Conservation (phyloP, 1,140 invertebrate species). For the Contarinia nasturtii region DNA sequence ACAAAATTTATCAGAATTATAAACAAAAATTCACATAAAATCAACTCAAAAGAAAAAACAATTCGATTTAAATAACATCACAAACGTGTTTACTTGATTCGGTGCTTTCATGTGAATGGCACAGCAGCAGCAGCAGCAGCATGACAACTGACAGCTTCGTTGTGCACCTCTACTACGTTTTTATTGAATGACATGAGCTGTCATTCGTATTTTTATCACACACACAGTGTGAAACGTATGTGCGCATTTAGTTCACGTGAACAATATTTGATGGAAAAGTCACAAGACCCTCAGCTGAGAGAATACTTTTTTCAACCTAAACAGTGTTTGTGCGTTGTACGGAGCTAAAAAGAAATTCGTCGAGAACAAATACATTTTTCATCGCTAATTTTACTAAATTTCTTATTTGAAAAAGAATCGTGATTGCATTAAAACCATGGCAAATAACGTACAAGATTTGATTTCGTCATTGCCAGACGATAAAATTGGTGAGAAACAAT, state of each 20-base stretch:
- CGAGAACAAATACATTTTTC: not conserved
- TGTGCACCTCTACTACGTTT: not conserved
- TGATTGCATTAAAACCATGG: constrained; percentile 28
- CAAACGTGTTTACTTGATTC: not conserved
- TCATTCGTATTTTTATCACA: not conserved
- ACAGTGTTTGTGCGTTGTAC: constrained; percentile 5
- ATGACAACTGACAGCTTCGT: not conserved
- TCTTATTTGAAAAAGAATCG: not conserved
- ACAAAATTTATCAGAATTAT: too few species aligned
- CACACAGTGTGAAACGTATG: not conserved
- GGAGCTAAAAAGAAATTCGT: constrained; percentile 5
- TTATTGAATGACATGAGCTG: too few species aligned
- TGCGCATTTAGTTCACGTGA: not conserved
- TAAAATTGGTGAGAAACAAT: constrained; percentile 53
- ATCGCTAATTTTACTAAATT: not conserved
- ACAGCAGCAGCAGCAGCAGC: not conserved
- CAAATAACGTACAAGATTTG: constrained; percentile 47
- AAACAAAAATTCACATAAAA: too few species aligned
- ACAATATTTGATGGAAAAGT: constrained; percentile 7
- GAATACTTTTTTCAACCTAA: constrained; percentile 15
- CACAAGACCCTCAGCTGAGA: constrained; percentile 22
- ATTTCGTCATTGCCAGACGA: constrained; percentile 54
- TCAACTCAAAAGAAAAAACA: too few species aligned
- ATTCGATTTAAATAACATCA: not conserved
- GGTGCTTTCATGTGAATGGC: not conserved